A percentile compares a stretch with the other conserved stretches of the same genome.
These are phyloP conservation scores for Pseudococcus longispinus DNA, from an alignment of 2,888 invertebrate species.

Conservation along the genomic window DNA sequence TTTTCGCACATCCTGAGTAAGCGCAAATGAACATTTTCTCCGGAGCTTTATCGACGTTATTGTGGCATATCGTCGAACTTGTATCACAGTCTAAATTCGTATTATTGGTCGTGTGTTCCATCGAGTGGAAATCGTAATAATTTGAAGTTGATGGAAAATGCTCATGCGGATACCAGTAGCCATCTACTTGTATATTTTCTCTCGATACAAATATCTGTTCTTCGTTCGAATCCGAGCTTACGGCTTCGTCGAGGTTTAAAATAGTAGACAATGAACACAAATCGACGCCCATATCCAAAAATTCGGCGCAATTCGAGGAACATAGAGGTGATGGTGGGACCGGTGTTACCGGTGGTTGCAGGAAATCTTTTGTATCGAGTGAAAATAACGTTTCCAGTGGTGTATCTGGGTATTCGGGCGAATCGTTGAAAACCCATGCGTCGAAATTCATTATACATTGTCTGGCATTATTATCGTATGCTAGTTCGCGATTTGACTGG, in stretches of 20 bases:
- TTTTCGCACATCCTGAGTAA: slow-evolving; percentile 70
- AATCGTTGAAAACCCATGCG: background rate
- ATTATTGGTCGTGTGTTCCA: background rate
- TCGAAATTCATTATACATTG: slow-evolving; percentile 34
- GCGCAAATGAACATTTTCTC: slow-evolving; percentile 50
- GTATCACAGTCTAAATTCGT: background rate
- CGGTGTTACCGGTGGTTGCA: background rate
- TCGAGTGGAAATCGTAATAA: background rate
- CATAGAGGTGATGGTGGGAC: slow-evolving; percentile 28
- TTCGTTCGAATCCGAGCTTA: slow-evolving; percentile 72
- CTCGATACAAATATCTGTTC: background rate
- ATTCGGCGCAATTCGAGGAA: background rate
- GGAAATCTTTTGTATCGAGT: slow-evolving; percentile 45
- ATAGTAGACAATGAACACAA: slow-evolving; percentile 8
- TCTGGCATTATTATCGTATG: background rate
- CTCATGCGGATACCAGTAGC: background rate
- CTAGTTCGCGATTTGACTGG: background rate
- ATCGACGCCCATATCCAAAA: slow-evolving; percentile 14
- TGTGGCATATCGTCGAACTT: background rate
- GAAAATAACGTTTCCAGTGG: slow-evolving; percentile 42
- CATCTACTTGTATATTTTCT: background rate
- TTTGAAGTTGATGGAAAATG: background rate
- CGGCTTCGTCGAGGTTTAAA: background rate
- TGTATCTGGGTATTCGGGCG: background rate
- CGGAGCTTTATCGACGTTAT: background rate